Base-by-base conservation (phyloP, 2,113 vertebrate species). In the Callionymus lyra region DNA sequence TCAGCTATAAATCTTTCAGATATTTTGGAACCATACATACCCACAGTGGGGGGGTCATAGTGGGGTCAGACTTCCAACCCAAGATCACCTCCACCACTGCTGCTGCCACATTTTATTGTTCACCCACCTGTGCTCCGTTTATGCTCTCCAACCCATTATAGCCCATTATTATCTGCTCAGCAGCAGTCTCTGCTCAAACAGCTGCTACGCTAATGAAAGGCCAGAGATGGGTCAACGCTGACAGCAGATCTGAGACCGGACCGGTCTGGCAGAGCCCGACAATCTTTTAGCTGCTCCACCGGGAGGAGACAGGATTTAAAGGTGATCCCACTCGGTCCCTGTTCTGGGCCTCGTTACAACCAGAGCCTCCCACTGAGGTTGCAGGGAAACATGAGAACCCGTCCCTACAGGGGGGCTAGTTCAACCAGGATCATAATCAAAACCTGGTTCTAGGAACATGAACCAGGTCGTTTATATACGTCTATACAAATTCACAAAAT, bases 101-200 rank as follows among this genome's bases (percentile, higher is more conserved):
- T 63, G 67, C 51, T 63, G 64, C 16, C n/a, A n/a, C n/a, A 27
- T 4, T 27, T 61, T 17, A 57, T 56, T 69, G 70, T 77, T 69
- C 21, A 56, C 70, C 51, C 65, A 36, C 52, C 10, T 43, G 40
- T 9, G n/a, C 41, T 31, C 6, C n/a, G n/a, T n/a, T n/a, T n/a
- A 14, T 31, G 40, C 36, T 4, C 41, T 46, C 27, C 14, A 18
- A 10, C 59, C 50, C 64, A 56, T 12, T 43, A 27, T 58, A 51
- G 47, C 18, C 51, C 18, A 48, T 61, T 56, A 63, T 65, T 74
- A 80, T 81, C 76, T 80, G 67, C 79, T 72, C 74, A 52, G 78
- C 79, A 83, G 81, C 78, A 80, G 71, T 56, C 62, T 51, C 37
- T 40, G 16, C 42, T 53, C 37, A 51, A 55, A 63, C 74, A 79